Evolutionary conservation across 2,797 vertebrate species (phyloP), one percentile per base, ranked within the genome.

Genomic region (Sebastes elongatus): DNA sequence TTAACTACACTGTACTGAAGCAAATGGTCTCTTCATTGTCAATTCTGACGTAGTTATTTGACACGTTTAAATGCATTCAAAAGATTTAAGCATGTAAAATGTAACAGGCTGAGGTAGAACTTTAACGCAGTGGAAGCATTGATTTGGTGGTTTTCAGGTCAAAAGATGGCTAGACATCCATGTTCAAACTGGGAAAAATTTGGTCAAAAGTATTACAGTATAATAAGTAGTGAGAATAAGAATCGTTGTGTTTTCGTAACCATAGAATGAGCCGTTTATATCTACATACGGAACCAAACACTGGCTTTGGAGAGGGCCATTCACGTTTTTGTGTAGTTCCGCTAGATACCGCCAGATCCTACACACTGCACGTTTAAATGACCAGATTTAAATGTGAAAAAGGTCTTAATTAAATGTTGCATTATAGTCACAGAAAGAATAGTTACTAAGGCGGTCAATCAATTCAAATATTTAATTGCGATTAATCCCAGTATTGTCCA

Each of bases 1-100:
- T 81, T 80, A 80, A 83, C 63, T 1, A 7, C 13, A 22, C 59
- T 53, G 38, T 7, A 9, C 30, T n/a, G 11, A 72, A 68, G 64
- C n/a, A 18, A 53, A 65, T 76, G 27, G 25, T 7, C 8, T 57
- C 7, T 23, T 67, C 16, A 30, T 1, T 16, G 35, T 1, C 22
- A 1, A 8, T 0, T 64, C n/a, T 20, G 35, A 42, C 27, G 7
- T 2, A 22, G 23, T 52, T 62, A 52, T 30, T 33, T 16, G 5
- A 1, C 18, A 23, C 38, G 7, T 68, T 30, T 27, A 22, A 38
- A 33, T 20, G 6, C 27, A 46, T 23, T 65, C 20, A 3, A 56
- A 35, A 49, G 16, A n/a, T 4, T 32, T 28, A 23, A 71, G 4
- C 11, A 10, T 52, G 28, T 13, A 9, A 46, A 11, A 16, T 25